These are phyloP conservation scores for Caenorhabditis panamensis DNA, from an alignment of 2,888 invertebrate species.

Conservation along the genomic window DNA sequence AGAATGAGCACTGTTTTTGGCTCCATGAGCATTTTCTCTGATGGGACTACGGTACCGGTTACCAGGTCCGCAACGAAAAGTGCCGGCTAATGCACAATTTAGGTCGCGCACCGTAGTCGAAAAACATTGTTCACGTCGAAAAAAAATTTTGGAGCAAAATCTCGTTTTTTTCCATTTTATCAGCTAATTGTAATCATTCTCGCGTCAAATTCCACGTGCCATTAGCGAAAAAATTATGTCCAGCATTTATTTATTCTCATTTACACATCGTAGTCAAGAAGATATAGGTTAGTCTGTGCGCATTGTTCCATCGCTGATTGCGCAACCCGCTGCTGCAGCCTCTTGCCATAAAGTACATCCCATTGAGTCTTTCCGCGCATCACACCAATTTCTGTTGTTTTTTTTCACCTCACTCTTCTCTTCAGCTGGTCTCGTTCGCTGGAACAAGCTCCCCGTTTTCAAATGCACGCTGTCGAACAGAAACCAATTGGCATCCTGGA, in stretches of 20 bases:
- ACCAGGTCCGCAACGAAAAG: neutral
- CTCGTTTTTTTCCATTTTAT: constrained; percentile 7
- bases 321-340: neutral
- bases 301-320: neutral
- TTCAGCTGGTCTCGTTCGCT: constrained; percentile 52
- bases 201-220: constrained; percentile 19
- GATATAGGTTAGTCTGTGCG: constrained; percentile 20
- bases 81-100: neutral
- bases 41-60: neutral
- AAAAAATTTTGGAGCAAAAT: neutral
- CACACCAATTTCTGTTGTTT: constrained; percentile 1
- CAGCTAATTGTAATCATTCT: constrained; percentile 4
- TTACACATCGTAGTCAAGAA: neutral
- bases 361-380: neutral
- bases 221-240: neutral
- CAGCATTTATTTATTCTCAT: neutral
- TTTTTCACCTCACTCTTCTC: neutral
- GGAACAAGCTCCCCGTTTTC: constrained; percentile 45
- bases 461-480: constrained; percentile 44
- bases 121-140: neutral
- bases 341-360: neutral
- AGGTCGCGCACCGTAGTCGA: constrained; percentile 22
- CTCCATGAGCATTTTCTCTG: neutral
- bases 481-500: constrained; percentile 21
- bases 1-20: no score